Base-by-base conservation (phyloP, 64 coral and sea anemone genomes). In the Pachyseris speciosa region DNA sequence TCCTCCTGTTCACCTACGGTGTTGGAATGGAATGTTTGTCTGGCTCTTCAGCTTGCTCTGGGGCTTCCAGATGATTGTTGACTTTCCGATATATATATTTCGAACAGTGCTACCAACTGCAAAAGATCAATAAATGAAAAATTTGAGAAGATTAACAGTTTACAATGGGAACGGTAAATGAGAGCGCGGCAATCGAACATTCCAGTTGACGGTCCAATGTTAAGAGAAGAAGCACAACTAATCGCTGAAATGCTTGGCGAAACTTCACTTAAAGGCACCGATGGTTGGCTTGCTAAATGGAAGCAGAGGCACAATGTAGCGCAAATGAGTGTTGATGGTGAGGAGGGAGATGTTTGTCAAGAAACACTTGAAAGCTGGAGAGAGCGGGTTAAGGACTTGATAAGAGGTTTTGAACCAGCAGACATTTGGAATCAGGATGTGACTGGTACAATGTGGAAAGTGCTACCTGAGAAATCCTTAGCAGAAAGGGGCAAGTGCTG, bases 221-320 rank as follows among this genome's bases (percentile, higher is more conserved):
- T 87, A 28, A 87, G 29, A 22, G 85, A 87, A 30, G 85, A 87
- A 79, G 87, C 87, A 5, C 28, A 50, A 41, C 24, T 89, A 64
- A 89, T 89, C 49, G 85, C 85, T 22, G 70, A 88, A 88, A 52
- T 75, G 15, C 86, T 88, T n/a, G 86, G 86, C 29, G 59, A 80
- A 30, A 78, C 71, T 36, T 24, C 55, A 9, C 78, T 89, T 53
- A 53, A 53, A 53, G 50, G 50, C 50, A 63, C 58, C 58, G 58
- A 63, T 63, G 58, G 58, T 27, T 90, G 88, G 88, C 41, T 78
- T 49, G 38, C 74, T 34, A 80, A 80, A 50, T 90, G 88, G 88
- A 90, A 90, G 86, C 42, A 88, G 51, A 29, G 86, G 44, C 69
- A 88, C 69, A 75, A 88, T 58, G 26, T 88, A 34, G 69, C 44